Conservation (phyloP, 2,797 vertebrate species). For the Emydoidea blandingii region DNA sequence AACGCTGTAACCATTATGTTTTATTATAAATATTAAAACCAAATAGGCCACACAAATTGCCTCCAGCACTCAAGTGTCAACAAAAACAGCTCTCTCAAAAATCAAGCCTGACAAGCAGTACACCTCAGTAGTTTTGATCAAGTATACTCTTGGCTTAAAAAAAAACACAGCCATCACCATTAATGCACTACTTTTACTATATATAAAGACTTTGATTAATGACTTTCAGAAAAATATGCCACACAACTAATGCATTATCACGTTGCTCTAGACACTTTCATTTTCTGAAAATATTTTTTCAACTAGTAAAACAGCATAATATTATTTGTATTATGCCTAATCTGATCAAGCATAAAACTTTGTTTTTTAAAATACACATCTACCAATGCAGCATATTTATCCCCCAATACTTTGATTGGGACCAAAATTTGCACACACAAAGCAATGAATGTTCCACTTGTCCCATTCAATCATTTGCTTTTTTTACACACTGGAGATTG, state of each 20-base stretch:
- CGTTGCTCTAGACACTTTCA: accelerated
- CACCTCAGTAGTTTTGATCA: accelerated
- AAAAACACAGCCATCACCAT: not conserved
- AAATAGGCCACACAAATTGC: not conserved
- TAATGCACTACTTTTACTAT: accelerated
- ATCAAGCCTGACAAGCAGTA: not conserved
- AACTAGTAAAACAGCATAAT: accelerated
- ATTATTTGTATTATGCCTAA: not conserved
- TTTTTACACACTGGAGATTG: not conserved
- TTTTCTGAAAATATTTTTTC: not conserved
- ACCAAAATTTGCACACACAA: too few relatives aligned
- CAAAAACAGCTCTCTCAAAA: not conserved
- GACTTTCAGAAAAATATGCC: not conserved
- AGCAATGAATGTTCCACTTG: not conserved
- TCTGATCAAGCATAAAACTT: accelerated
- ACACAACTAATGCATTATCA: accelerated
- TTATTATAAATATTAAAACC: not conserved
- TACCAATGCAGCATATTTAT: accelerated
- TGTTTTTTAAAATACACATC: not conserved
- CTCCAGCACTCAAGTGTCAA: not conserved
- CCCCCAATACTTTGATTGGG: not conserved
- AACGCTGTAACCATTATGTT: not conserved
- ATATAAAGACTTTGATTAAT: accelerated
- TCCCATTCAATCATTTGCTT: not conserved
- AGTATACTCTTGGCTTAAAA: not conserved